phyloP scores from a whole-genome alignment of 2,113 vertebrate species.

The Taxidea taxus region DNA sequence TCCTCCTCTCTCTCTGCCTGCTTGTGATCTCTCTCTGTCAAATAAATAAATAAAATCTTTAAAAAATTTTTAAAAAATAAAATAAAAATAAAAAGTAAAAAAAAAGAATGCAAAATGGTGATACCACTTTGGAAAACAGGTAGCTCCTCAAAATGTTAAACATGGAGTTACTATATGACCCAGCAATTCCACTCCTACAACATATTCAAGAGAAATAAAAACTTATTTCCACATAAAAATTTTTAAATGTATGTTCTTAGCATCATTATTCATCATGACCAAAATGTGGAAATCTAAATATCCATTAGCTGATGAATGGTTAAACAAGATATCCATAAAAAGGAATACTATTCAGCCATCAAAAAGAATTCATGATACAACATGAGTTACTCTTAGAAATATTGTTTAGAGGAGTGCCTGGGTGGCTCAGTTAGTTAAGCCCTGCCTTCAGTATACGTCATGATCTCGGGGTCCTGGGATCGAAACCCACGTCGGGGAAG shows the following conservation, averaged over 20 bases:
- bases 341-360: neutral
- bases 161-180: neutral
- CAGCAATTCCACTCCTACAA: neutral
- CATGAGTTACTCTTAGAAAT: neutral
- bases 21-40: too few relatives aligned
- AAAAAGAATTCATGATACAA: neutral
- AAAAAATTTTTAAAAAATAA: too few relatives aligned
- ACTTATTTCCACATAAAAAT: neutral
- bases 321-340: neutral
- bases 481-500: fast-evolving
- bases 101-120: neutral
- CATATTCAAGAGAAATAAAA: neutral
- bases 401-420: neutral
- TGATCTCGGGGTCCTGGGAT: neutral
- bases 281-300: neutral
- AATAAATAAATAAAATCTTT: too few relatives aligned
- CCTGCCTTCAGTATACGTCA: neutral
- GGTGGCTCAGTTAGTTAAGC: neutral
- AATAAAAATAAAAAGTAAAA: too few relatives aligned
- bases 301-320: neutral
- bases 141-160: constrained; percentile 47
- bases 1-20: too few relatives aligned
- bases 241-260: neutral
- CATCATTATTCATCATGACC: constrained; percentile 4
- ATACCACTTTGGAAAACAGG: neutral